phyloP scores from a whole-genome alignment of 2,888 invertebrate genomes.

The Phyllotreta cruciferae region DNA sequence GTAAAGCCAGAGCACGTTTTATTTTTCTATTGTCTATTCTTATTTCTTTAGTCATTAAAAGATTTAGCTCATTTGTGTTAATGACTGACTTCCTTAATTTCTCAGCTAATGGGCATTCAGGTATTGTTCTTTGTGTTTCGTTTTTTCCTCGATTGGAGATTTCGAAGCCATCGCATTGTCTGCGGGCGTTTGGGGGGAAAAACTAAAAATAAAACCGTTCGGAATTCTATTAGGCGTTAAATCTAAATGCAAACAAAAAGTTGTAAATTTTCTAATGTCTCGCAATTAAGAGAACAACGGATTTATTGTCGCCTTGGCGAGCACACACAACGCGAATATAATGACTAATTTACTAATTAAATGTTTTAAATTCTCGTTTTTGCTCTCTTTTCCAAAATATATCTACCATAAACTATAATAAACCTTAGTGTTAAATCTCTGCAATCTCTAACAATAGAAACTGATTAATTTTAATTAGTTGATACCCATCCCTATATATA shows the following conservation, averaged over 20 bases:
- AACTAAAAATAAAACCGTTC: slow-evolving; percentile 24
- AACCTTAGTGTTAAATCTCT: no score
- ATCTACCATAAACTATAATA: no score
- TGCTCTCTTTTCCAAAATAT: no score
- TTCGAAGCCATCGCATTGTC: slow-evolving; percentile 24
- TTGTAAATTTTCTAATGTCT: slow-evolving; percentile 24
- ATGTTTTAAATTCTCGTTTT: no score
- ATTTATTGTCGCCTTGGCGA: slow-evolving; percentile 1
- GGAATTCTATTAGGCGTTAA: slow-evolving; percentile 22
- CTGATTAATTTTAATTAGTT: no score
- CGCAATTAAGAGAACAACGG: slow-evolving; percentile 21
- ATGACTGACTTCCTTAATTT: slow-evolving; percentile 22
- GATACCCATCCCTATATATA: no score
- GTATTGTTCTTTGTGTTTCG: slow-evolving; percentile 21
- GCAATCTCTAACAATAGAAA: no score
- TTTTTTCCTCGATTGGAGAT: slow-evolving; percentile 14
- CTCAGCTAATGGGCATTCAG: slow-evolving; percentile 10
- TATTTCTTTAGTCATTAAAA: slow-evolving; percentile 14
- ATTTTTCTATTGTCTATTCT: slow-evolving; percentile 22
- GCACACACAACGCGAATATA: no score
- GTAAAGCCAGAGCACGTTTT: slow-evolving; percentile 15
- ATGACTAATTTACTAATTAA: no score
- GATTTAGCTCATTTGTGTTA: slow-evolving; percentile 28
- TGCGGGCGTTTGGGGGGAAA: slow-evolving; percentile 1
- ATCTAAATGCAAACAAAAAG: slow-evolving; percentile 28